Evolutionary conservation across 2,797 vertebrate species (phyloP).

Genomic region (Bradypus variegatus): DNA sequence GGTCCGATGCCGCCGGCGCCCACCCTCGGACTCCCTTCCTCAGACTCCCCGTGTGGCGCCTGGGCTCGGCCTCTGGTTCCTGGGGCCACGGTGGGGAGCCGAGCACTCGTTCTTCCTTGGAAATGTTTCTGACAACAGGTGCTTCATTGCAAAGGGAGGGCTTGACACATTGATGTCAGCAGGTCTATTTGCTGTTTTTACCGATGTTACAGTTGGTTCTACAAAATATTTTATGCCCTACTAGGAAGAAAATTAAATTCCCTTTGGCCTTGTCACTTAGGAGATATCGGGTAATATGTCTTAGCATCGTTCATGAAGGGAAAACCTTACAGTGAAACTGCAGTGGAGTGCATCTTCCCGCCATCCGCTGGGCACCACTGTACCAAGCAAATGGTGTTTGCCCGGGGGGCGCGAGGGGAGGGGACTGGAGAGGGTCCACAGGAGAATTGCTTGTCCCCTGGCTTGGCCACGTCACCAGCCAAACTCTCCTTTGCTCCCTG

Average conservation of each 20-base stretch:
- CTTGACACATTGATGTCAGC: rapidly evolving
- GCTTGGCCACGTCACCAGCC: not conserved
- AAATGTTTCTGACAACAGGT: not conserved
- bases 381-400: not conserved
- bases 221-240: not conserved
- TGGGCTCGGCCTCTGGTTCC: too few relatives aligned
- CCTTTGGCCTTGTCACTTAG: not conserved
- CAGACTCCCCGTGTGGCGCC: too few relatives aligned
- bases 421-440: too few relatives aligned
- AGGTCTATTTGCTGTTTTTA: not conserved
- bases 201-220: not conserved
- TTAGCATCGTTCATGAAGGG: not conserved
- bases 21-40: conserved; percentile 31
- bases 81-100: not conserved
- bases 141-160: not conserved
- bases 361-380: rapidly evolving
- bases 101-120: not conserved
- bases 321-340: not conserved
- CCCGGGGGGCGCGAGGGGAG: not conserved
- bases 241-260: not conserved
- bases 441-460: not conserved
- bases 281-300: not conserved
- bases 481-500: not conserved
- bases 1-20: conserved; percentile 25
- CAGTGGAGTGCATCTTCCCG: rapidly evolving